phyloP scores from a whole-genome alignment of 2,797 vertebrate species.

The Pempheris klunzingeri region DNA sequence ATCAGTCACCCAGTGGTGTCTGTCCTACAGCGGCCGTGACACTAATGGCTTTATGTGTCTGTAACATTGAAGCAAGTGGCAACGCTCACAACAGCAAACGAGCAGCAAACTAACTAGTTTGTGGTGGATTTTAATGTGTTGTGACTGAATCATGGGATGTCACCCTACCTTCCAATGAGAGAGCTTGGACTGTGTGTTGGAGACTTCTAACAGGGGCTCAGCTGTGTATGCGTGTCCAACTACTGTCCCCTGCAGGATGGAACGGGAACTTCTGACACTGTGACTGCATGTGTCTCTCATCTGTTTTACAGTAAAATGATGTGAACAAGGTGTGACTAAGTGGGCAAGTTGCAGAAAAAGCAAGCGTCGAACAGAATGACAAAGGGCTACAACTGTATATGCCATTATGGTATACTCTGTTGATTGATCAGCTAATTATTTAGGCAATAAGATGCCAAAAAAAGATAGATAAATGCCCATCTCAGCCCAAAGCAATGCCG shows the following conservation, averaged over 20 bases:
- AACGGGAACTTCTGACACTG: neutral
- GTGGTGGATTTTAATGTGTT: slow-evolving; percentile 52
- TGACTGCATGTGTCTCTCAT: neutral
- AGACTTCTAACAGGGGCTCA: neutral
- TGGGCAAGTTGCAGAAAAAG: neutral
- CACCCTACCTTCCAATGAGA: slow-evolving; percentile 34
- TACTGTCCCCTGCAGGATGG: slow-evolving; percentile 78
- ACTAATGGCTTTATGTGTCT: slow-evolving; percentile 32
- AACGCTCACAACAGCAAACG: slow-evolving; percentile 22
- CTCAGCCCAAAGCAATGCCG: neutral
- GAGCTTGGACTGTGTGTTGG: slow-evolving; percentile 14
- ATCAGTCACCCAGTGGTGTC: slow-evolving; percentile 37
- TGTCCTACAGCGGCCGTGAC: slow-evolving; percentile 6
- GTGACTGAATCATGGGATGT: slow-evolving; percentile 57
- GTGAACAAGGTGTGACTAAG: neutral
- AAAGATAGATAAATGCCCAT: neutral
- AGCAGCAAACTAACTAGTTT: slow-evolving; percentile 35
- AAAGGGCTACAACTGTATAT: neutral
- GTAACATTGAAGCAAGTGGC: slow-evolving; percentile 30
- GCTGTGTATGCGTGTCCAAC: slow-evolving; percentile 54
- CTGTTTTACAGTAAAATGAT: neutral
- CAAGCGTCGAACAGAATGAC: neutral
- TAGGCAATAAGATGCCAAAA: neutral
- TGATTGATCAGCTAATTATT: neutral
- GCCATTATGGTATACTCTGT: neutral